These are phyloP conservation scores for Otus sunia DNA, from an alignment of 2,113 vertebrate species.

Conservation along the genomic window DNA sequence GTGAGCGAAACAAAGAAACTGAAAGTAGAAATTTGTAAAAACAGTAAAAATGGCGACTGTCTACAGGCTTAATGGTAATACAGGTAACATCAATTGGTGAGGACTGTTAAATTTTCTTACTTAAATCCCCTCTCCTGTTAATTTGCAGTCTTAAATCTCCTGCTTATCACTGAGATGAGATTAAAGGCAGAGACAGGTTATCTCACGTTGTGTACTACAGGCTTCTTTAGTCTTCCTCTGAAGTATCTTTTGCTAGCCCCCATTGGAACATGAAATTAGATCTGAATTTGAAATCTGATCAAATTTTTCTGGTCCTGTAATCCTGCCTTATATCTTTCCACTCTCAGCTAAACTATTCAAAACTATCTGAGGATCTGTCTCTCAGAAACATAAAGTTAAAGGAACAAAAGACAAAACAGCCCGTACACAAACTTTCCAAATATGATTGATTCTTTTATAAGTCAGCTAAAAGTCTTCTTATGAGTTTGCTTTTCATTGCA, in stretches of 20 bases:
- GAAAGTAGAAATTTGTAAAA: neutral
- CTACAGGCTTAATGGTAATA: neutral
- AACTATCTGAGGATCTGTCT: neutral
- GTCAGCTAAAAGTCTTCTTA: conserved; percentile 38
- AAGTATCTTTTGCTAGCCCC: neutral
- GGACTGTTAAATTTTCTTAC: neutral
- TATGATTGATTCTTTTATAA: conserved; percentile 49
- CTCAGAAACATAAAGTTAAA: conserved; percentile 9
- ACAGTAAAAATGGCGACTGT: neutral
- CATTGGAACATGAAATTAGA: neutral
- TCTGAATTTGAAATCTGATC: neutral
- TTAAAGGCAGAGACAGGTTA: neutral
- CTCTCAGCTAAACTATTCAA: neutral
- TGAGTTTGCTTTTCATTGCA: conserved; percentile 52
- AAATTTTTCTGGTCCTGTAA: neutral
- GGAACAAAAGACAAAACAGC: conserved; percentile 3
- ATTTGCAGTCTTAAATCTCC: neutral
- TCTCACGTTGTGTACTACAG: neutral
- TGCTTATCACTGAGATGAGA: neutral
- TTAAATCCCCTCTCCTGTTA: neutral
- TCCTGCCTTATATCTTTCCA: neutral
- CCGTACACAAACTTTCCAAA: conserved; percentile 40
- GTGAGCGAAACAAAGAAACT: neutral
- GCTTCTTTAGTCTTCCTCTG: neutral
- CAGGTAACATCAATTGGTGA: neutral